Conservation (phyloP, 2,888 invertebrate species). For the Choristoneura rosaceana region DNA sequence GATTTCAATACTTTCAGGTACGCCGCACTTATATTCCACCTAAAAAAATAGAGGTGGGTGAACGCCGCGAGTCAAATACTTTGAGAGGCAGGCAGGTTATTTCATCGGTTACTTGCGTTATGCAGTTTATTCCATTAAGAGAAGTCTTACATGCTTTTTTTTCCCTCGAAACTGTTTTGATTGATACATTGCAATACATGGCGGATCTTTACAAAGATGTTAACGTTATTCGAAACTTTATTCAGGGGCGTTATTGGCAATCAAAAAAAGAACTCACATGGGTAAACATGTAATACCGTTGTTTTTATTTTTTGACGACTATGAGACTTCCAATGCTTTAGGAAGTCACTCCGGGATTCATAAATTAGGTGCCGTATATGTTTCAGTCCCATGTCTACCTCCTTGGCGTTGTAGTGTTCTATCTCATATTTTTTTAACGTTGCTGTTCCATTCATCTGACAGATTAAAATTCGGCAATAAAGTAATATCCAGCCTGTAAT, state of each 20-base stretch:
- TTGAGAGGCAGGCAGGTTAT: too few species aligned
- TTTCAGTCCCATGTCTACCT: slow-evolving; percentile 43
- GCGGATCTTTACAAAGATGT: too few species aligned
- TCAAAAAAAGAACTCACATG: background rate
- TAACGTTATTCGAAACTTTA: too few species aligned
- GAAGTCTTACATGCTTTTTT: too few species aligned
- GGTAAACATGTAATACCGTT: slow-evolving; percentile 25
- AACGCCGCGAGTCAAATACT: too few species aligned
- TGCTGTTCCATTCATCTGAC: slow-evolving; percentile 44
- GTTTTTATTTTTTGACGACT: slow-evolving; percentile 42
- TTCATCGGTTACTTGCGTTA: too few species aligned
- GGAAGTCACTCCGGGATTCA: slow-evolving; percentile 43
- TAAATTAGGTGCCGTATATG: slow-evolving; percentile 46
- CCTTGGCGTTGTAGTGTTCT: slow-evolving; percentile 35
- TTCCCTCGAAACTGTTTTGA: too few species aligned
- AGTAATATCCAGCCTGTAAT: slow-evolving; percentile 40
- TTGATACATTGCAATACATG: too few species aligned
- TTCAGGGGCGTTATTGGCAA: background rate
- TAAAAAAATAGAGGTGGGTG: too few species aligned
- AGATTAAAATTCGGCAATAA: slow-evolving; percentile 42
- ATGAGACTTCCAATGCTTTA: slow-evolving; percentile 40
- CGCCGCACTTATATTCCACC: too few species aligned
- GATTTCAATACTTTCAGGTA: too few species aligned
- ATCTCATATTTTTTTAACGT: slow-evolving; percentile 42
- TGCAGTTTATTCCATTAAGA: too few species aligned